Evolutionary conservation across 2,888 invertebrate species (phyloP), one percentile per base, ranked within the genome.

Genomic region (Synergus itoensis): DNA sequence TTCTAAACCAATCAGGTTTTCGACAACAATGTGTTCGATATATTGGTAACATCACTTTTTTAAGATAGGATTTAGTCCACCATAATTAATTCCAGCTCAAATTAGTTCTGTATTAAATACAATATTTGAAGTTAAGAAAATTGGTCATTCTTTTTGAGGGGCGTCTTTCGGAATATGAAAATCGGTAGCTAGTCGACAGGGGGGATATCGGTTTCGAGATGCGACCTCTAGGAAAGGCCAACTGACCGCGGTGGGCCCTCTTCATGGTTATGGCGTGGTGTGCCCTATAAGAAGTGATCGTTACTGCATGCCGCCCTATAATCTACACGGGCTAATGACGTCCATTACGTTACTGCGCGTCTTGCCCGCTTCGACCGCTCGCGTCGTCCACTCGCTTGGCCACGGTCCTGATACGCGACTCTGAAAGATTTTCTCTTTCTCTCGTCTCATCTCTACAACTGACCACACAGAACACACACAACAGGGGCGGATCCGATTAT

Each of bases 261-360:
- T 86, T 83, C 81, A 85, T 84, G 86, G 84, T 83, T 86, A 84
- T 88, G 85, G 87, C 87, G 87, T 85, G 85, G 87, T 88, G 88
- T 88, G 88, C 89, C 88, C 90, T 90, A 90, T 90, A 92, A 92
- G 92, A 92, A 92, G 89, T 90, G 92, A 92, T 92, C 91, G 92
- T 92, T 92, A 92, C 91, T 90, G 90, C 90, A 87, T 87, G 91
- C 92, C 92, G 92, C 92, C 91, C 92, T 92, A 92, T 92, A 92
- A 92, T 92, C 92, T 92, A 91, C 91, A 89, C 90, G 87, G 88
- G 89, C 91, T 92, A 92, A 92, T 92, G 91, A 92, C 92, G 92
- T 92, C 92, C 92, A 92, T 92, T 92, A 92, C 90, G 90, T 90
- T 91, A 89, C 90, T 85, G 89, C 89, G 88, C 89, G 87, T 84